Percentiles rank a stretch among this genome's conserved stretches.
These are phyloP conservation scores for Borostomias antarcticus DNA, from an alignment of 2,797 vertebrate species.

Conservation along the genomic window DNA sequence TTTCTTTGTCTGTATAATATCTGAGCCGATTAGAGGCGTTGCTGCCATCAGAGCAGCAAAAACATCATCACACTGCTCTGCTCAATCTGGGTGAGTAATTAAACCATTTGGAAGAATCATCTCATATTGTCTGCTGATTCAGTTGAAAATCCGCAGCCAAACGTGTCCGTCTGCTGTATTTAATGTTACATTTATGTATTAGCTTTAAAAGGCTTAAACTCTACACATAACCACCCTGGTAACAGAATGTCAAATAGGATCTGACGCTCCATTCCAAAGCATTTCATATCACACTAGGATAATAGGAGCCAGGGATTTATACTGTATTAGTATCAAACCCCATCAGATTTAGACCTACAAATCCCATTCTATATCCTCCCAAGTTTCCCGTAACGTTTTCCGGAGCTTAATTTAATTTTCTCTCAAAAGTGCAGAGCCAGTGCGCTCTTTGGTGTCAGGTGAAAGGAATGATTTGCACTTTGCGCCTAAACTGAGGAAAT, in stretches of 20 bases:
- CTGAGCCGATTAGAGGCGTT: slow-evolving; percentile 74
- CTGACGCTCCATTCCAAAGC: slow-evolving; percentile 72
- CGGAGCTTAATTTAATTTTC: background rate
- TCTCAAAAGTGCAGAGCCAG: background rate
- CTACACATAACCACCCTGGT: slow-evolving; percentile 73
- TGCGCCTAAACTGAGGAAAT: too few species aligned
- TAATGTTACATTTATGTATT: slow-evolving; percentile 79
- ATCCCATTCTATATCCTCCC: slow-evolving; percentile 76
- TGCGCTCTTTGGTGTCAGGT: too few species aligned
- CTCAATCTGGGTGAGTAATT: slow-evolving; percentile 76
- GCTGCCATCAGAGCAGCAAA: slow-evolving; percentile 68
- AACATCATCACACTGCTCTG: slow-evolving; percentile 69
- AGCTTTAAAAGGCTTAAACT: slow-evolving; percentile 79
- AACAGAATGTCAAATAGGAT: slow-evolving; percentile 79
- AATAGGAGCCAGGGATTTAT: slow-evolving; percentile 77
- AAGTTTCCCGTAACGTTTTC: slow-evolving; percentile 74
- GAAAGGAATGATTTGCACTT: too few species aligned
- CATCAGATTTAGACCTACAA: slow-evolving; percentile 79
- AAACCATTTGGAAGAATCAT: slow-evolving; percentile 68
- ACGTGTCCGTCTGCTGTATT: slow-evolving; percentile 52
- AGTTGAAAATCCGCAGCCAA: slow-evolving; percentile 29
- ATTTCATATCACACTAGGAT: slow-evolving; percentile 72
- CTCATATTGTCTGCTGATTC: slow-evolving; percentile 66
- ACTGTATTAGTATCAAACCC: slow-evolving; percentile 78
- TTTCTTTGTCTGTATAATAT: slow-evolving; percentile 70